Conservation (phyloP, 2,888 invertebrate species). For the Dioctria rufipes region DNA sequence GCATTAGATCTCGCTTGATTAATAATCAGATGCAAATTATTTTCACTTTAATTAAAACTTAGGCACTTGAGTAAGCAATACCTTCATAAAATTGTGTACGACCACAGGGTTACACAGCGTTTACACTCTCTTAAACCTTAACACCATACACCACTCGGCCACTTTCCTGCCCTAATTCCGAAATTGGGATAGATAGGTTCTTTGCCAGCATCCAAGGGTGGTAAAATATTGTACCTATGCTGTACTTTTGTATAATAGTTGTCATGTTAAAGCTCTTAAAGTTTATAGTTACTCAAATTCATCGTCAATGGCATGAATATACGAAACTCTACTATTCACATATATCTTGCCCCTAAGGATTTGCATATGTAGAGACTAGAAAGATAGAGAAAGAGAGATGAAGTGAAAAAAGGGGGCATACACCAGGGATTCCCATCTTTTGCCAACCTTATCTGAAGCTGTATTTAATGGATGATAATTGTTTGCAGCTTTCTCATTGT, state of each 20-base stretch:
- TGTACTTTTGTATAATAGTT: neutral
- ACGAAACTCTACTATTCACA: neutral
- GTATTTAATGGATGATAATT: constrained; percentile 50
- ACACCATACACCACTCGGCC: constrained; percentile 1
- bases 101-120: neutral
- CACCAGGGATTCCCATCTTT: neutral
- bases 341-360: neutral
- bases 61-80: constrained; percentile 19
- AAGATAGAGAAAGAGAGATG: neutral
- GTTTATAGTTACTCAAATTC: neutral
- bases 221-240: neutral
- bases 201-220: no score
- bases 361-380: neutral
- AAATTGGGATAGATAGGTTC: constrained; percentile 9
- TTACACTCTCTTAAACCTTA: neutral
- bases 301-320: neutral
- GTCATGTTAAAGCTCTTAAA: constrained; percentile 32
- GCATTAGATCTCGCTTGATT: constrained; percentile 23
- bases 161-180: neutral
- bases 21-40: constrained; percentile 57
- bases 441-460: constrained; percentile 41
- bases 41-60: constrained; percentile 49
- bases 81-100: constrained; percentile 20
- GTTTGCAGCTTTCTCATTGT: constrained; percentile 50
- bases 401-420: neutral